Percentiles rank a stretch among this genome's conserved stretches.
Conservation (phyloP, 1,140 invertebrate genomes). For the Hyles euphorbiae region DNA sequence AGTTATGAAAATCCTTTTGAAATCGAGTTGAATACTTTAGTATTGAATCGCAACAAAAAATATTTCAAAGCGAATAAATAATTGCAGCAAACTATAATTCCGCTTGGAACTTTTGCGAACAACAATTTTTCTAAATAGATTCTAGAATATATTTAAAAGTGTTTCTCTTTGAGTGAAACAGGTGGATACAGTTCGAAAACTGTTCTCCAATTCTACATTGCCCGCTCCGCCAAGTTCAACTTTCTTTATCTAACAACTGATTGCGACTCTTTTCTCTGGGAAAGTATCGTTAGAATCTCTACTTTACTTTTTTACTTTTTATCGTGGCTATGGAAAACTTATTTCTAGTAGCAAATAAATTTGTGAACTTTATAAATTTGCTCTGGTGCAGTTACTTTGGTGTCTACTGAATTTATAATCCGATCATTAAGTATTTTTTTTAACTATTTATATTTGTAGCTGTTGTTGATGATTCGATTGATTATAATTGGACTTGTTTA, state of each 20-base stretch:
- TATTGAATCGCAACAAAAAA: too few species aligned
- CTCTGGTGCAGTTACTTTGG: too few species aligned
- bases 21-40: too few species aligned
- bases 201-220: constrained; percentile 48
- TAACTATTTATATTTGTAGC: too few species aligned
- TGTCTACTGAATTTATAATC: too few species aligned
- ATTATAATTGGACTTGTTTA: too few species aligned
- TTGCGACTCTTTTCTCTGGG: constrained; percentile 48
- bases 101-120: too few species aligned
- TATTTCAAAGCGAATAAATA: too few species aligned
- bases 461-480: too few species aligned
- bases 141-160: constrained; percentile 19
- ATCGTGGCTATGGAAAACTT: constrained; percentile 27
- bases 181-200: constrained; percentile 47
- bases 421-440: too few species aligned
- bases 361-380: constrained; percentile 5
- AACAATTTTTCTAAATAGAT: constrained; percentile 3
- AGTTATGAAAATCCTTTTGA: too few species aligned
- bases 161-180: constrained; percentile 23
- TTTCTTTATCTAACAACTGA: constrained; percentile 64
- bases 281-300: constrained; percentile 51
- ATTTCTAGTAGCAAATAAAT: constrained; percentile 17
- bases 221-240: constrained; percentile 42
- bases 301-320: constrained; percentile 40
- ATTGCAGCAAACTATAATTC: too few species aligned